A percentile compares a stretch with the other conserved stretches of the same genome.
phyloP scores from a whole-genome alignment of 2,888 invertebrate genomes.

The Archips crataeganus region DNA sequence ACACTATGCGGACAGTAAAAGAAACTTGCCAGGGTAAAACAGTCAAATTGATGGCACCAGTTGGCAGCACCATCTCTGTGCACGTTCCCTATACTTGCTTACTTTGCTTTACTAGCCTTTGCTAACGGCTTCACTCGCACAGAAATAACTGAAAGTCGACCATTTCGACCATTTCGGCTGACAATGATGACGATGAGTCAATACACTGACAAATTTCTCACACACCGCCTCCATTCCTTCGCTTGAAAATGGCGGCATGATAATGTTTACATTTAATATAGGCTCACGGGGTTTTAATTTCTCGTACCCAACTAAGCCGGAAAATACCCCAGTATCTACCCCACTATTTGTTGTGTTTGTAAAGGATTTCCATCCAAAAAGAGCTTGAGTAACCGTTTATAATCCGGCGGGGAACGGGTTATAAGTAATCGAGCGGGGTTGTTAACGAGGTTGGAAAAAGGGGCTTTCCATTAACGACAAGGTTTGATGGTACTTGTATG shows the following conservation, averaged over 20 bases:
- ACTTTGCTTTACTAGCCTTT: too few relatives aligned
- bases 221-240: conserved; percentile 11
- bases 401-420: conserved; percentile 11
- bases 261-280: conserved; percentile 42
- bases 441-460: background rate
- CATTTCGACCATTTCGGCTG: too few relatives aligned
- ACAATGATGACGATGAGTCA: too few relatives aligned
- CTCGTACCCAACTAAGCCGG: conserved; percentile 26
- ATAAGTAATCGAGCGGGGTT: background rate
- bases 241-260: conserved; percentile 15
- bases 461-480: too few relatives aligned
- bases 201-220: background rate
- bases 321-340: conserved; percentile 24
- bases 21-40: too few relatives aligned
- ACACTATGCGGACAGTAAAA: too few relatives aligned
- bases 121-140: too few relatives aligned
- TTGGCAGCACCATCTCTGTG: too few relatives aligned
- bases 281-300: conserved; percentile 30
- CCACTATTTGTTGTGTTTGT: conserved; percentile 35
- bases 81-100: too few relatives aligned
- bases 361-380: conserved; percentile 25
- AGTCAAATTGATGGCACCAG: too few relatives aligned
- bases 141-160: too few relatives aligned
- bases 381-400: conserved; percentile 2
- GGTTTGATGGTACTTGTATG: too few relatives aligned